Base-by-base conservation (phyloP, 1,140 invertebrate species). In the Drosophila persimilis region DNA sequence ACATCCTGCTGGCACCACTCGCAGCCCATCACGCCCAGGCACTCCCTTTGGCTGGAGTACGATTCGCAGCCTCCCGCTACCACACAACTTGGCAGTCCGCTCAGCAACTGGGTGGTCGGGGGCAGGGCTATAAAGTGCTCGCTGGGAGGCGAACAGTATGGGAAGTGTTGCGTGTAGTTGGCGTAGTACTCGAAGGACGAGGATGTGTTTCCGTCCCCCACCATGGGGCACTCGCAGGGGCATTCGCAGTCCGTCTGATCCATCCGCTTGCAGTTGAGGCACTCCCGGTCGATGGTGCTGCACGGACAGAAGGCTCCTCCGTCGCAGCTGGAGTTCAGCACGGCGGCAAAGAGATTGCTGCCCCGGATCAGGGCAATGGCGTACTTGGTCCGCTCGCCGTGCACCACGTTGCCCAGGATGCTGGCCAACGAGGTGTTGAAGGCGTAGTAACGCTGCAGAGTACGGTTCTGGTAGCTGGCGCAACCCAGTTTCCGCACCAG, bases 181-280 rank as follows among this genome's bases (percentile, higher is more conserved):
- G 74, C 64, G 65, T 75, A 91, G 6, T 53, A 65, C 15, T 83
- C 70, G 4, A 60, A 15, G 81, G 55, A 35, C 77, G 35, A 41
- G 17, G 43, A 43, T 0, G 52, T 54, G 29, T 54, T 73, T n/a
- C 46, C 56, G 43, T 63, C 61, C 77, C 92, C 55, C 74, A 93
- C 94, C 31, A 98, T 92, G 13, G 95, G 95, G 91, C 97, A 99
- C 90, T 99, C 97, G 91, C 97, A 99, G 0, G 97, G 97, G 92
- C 97, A 99, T 90, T 99, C 98, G 80, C 97, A 98, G 78, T 98
- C 97, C 6, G 94, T 97, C 92, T 97, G 97, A 90, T 98, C 98
- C 96, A 98, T 97, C 17, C 97, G 94, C 90, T 97, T 95, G 90
- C 97, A 99, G 89, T 98, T 98, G 4, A 99, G 92, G 90, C 97